Conservation (phyloP, 2,888 invertebrate species). For the Cryptophagus acutangulus region DNA sequence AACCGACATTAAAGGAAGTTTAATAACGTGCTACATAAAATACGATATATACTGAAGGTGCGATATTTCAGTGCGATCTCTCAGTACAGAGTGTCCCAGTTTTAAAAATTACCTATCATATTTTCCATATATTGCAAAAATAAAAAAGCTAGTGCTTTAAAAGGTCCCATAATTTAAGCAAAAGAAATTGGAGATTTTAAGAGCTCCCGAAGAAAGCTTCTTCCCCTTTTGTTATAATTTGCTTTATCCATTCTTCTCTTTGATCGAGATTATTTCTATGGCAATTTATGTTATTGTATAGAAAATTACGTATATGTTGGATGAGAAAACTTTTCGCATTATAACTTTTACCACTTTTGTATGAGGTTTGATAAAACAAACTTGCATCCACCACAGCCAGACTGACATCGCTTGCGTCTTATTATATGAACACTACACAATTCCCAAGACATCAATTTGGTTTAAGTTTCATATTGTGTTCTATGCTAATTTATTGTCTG, state of each 20-base stretch:
- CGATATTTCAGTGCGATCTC: neutral
- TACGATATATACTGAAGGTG: neutral
- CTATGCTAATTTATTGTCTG: too few relatives aligned
- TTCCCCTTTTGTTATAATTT: neutral
- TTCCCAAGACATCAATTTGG: too few relatives aligned
- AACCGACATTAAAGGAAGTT: neutral
- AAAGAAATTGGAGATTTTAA: too few relatives aligned
- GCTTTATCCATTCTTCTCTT: slow-evolving; percentile 1
- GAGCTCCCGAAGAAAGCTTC: too few relatives aligned
- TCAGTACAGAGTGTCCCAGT: too few relatives aligned
- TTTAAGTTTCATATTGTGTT: too few relatives aligned
- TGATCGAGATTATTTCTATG: neutral
- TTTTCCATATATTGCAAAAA: neutral
- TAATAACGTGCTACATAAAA: neutral
- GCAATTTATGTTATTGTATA: neutral
- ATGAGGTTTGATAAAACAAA: too few relatives aligned
- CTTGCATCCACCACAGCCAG: too few relatives aligned
- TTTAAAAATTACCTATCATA: neutral
- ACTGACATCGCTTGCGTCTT: too few relatives aligned
- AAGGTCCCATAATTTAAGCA: too few relatives aligned
- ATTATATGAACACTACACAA: too few relatives aligned
- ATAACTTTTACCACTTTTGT: neutral
- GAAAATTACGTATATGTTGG: neutral
- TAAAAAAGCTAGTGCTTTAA: neutral
- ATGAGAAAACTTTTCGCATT: neutral